Base-by-base conservation (phyloP, 2,888 invertebrate species). In the Magallana nippona region DNA sequence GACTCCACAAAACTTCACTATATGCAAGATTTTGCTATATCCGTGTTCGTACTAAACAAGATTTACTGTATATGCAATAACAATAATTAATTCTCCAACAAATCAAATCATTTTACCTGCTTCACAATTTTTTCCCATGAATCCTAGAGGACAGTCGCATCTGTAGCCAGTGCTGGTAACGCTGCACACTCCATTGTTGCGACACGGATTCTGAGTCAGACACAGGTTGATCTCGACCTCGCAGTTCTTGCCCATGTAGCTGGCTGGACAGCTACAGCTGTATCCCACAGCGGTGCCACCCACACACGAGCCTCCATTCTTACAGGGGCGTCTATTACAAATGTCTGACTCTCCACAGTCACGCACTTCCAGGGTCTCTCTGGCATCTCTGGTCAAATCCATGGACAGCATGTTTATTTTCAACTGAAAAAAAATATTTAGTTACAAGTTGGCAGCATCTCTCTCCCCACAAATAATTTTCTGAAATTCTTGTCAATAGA, bases 101-200 rank as follows among this genome's bases (percentile, higher is more conserved):
- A 44, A 44, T 3, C 44, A 44, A 44, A 44, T 44, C 44, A 58
- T 88, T 95, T 95, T 94, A 97, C 97, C 95, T 93, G 96, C 96
- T 92, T 97, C 96, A 92, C 98, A 98, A 91, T 96, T 96, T 78
- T 95, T 95, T 60, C 98, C 98, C 1, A 96, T 96, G 93, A 95
- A 98, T 57, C 97, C 97, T 1, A 98, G 95, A 0, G 96, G 96
- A 93, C 98, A 98, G 91, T 96, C 96, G 93, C 98, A 98, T 11
- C 96, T 95, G 92, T 96, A 97, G 0, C 95, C 94, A 17, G 86
- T 84, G 57, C 95, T 94, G 5, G 88, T 88, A 8, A 89, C 89
- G 56, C 89, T 88, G 93, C 98, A 98, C 0, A 95, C 95, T 62
- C 97, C 98, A 0, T 96, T 96, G 93, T 98, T 97, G 90, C 95